These are phyloP conservation scores for Puffinus mauretanicus DNA, from an alignment of 2,113 vertebrate genomes.

Conservation along the genomic window DNA sequence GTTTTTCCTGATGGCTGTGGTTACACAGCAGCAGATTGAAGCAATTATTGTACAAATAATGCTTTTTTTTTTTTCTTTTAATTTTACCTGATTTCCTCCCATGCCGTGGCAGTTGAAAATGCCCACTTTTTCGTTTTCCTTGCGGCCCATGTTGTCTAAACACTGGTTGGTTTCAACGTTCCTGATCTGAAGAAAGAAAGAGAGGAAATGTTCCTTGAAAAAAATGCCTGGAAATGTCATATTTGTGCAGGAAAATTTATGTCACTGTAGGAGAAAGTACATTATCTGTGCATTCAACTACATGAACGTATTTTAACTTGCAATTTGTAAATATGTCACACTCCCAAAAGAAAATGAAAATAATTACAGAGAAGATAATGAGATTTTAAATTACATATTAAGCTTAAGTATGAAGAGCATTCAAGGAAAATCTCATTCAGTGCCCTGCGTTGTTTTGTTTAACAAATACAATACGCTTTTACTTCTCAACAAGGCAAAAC, in stretches of 20 bases:
- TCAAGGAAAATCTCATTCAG: not conserved
- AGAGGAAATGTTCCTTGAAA: not conserved
- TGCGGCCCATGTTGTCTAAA: conserved; percentile 98
- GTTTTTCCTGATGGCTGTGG: not conserved
- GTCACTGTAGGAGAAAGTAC: not conserved
- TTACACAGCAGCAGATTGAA: not conserved
- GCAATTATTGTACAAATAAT: not conserved
- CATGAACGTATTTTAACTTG: not conserved
- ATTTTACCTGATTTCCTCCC: conserved; percentile 95
- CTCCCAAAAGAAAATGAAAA: not conserved
- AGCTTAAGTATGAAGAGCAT: not conserved
- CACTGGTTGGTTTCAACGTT: conserved; percentile 99
- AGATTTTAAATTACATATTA: not conserved
- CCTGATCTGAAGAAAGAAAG: conserved; percentile 82
- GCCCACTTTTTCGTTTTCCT: conserved; percentile 97
- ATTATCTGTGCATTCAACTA: not conserved
- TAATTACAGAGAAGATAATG: not conserved
- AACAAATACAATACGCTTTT: not conserved
- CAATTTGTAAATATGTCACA: not conserved
- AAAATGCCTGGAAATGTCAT: rapidly evolving
- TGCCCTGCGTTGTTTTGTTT: not conserved
- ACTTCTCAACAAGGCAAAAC: not conserved
- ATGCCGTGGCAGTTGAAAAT: conserved; percentile 99
- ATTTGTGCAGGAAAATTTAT: not conserved
- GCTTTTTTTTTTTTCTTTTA: no score